A percentile compares a stretch with the other conserved stretches of the same genome.
These are phyloP conservation scores for Aulostomus chinensis DNA, from an alignment of 2,797 vertebrate species.

Conservation along the genomic window DNA sequence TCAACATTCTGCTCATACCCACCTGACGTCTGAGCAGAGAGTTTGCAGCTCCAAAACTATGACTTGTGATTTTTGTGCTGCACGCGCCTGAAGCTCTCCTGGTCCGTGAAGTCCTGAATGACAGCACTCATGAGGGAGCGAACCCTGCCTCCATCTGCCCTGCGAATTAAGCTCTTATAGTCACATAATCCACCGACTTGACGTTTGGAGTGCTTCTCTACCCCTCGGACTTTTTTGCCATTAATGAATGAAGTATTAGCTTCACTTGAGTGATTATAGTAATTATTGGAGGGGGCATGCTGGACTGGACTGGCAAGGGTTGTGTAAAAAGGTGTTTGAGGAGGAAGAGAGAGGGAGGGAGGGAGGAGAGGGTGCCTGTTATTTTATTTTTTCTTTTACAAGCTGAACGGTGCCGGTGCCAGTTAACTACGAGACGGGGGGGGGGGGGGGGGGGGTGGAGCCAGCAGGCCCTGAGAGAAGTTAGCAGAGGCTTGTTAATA, in stretches of 20 bases:
- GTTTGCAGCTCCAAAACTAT: too few species aligned
- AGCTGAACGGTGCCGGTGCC: slow-evolving; percentile 60
- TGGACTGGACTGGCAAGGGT: slow-evolving; percentile 47
- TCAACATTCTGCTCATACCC: too few species aligned
- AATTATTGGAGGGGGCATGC: slow-evolving; percentile 62
- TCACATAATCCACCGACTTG: slow-evolving; percentile 47
- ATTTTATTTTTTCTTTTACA: slow-evolving; percentile 43
- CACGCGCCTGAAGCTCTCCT: too few species aligned
- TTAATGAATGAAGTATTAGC: slow-evolving; percentile 78
- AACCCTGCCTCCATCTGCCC: slow-evolving; percentile 19
- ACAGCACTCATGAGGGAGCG: too few species aligned
- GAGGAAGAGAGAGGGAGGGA: slow-evolving; percentile 21
- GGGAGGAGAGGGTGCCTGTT: slow-evolving; percentile 4
- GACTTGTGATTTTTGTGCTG: too few species aligned
- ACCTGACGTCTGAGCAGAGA: too few species aligned
- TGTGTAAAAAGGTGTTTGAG: slow-evolving; percentile 4
- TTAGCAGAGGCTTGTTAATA: slow-evolving; percentile 35
- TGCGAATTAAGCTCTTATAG: slow-evolving; percentile 22
- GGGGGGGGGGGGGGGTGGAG: slow-evolving; percentile 2
- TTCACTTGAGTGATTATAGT: slow-evolving; percentile 76
- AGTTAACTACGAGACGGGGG: slow-evolving; percentile 62
- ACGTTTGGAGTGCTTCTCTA: slow-evolving; percentile 24
- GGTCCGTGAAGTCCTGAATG: too few species aligned
- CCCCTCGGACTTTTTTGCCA: slow-evolving; percentile 22
- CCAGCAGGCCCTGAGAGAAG: slow-evolving; percentile 7